Evolutionary conservation across 2,888 invertebrate species (phyloP), one percentile per base, ranked within the genome.

Genomic region (Chalcosyrphus nemorum): DNA sequence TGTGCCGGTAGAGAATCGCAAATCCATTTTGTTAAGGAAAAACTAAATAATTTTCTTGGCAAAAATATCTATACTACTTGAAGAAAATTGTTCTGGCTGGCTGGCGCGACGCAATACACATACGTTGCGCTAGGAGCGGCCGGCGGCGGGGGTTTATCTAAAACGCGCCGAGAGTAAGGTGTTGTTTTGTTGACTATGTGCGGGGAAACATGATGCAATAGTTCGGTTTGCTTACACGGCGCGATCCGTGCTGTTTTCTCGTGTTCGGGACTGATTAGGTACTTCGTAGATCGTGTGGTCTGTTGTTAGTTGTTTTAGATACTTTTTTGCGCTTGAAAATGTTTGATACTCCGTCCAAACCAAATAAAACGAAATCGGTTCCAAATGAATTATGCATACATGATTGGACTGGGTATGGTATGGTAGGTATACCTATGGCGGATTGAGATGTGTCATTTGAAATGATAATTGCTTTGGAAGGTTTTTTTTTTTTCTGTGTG

Each of bases 191-290:
- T 35, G 21, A 41, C 5, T 45, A 6, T 43, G 13, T 43, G n/a
- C n/a, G 13, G n/a, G 27, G 24, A 24, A 71, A 29, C 27, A 71
- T 71, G 71, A 71, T 71, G 71, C 71, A 71, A 71, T 71, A 71
- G 17, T 27, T 61, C n/a, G 57, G 50, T 19, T 24, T 19, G 50
- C 59, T 71, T 71, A 71, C 71, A 24, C 24, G 24, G 2, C 32
- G 6, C 32, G 9, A 15, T 15, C 59, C 56, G 54, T 27, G 43
- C n/a, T 71, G 47, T 47, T 15, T 9, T 71, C 56, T 29, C 24
- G 43, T 7, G 59, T 50, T 47, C 35, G 56, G 13, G 2, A 43
- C 59, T 59, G 59, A 59, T 41, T 59, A 41, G 41, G 17, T 35
- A 56, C 24, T 57, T 38, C n/a, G 35, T 24, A 2, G 57, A n/a